Percentiles rank a stretch among this genome's conserved stretches.
Evolutionary conservation across 2,888 invertebrate genomes (phyloP).

Genomic region (Amaurobius ferox): DNA sequence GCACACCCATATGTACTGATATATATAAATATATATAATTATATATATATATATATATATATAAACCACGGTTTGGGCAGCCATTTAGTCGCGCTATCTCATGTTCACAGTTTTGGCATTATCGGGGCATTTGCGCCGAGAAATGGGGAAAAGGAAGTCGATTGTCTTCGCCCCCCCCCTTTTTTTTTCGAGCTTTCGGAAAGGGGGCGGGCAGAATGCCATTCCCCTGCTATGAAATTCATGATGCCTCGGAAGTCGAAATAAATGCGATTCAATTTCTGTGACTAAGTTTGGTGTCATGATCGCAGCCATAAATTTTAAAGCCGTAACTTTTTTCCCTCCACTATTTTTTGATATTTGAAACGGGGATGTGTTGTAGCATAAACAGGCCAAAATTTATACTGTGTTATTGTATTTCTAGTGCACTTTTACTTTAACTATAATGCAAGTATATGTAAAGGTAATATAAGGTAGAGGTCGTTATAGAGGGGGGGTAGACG

Average conservation of each 20-base stretch:
- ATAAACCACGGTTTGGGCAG: no score
- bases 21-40: constrained; percentile 7
- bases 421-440: no score
- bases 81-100: constrained; percentile 58
- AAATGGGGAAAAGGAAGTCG: constrained; percentile 16
- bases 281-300: constrained; percentile 16
- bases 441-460: no score
- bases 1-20: constrained; percentile 4
- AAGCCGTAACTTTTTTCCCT: background rate
- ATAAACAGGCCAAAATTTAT: no score
- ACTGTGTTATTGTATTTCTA: no score
- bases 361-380: no score
- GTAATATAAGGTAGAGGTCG: no score
- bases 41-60: constrained; percentile 4
- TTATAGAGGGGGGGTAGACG: no score
- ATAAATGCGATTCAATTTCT: constrained; percentile 64
- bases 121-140: constrained; percentile 47
- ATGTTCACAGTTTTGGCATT: constrained; percentile 71
- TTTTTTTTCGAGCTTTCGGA: background rate
- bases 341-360: no score
- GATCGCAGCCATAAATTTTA: constrained; percentile 10
- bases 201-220: constrained; percentile 14
- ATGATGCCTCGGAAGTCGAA: constrained; percentile 64
- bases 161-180: constrained; percentile 20
- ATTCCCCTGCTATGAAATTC: constrained; percentile 68